Evolutionary conservation across 2,113 vertebrate species (phyloP), one percentile per base, ranked within the genome.

Genomic region (Alethe diademata): DNA sequence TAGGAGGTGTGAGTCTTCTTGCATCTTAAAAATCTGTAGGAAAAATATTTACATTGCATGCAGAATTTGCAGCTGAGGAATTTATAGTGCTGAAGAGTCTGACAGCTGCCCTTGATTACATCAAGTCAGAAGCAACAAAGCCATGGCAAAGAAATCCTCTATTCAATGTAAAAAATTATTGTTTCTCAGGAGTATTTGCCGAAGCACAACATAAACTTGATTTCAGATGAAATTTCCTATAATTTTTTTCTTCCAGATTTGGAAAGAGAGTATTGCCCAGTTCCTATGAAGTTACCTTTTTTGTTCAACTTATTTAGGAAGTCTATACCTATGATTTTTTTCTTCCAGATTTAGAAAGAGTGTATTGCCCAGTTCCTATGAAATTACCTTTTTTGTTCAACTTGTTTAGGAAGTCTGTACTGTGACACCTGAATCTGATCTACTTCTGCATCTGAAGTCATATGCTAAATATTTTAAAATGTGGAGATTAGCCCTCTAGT

Each of bases 211-310:
- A 62, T 12, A 20, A 88, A 51, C 1, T 8, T 43, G 7, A 58
- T 72, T 72, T 36, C 10, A 54, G 4, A 54, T 33, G 4, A 54
- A 67, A 35, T 4, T 50, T 75, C 10, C 8, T 42, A 4, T 12
- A 2, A 3, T 22, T 25, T 48, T n/a, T 31, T 36, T 19, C 33
- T 51, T 20, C 14, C 19, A 43, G 5, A 35, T 56, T 70, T 47
- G 40, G 31, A 56, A 69, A 40, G 33, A 26, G 1, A 2, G 13
- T 8, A 13, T 20, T 76, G 3, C 1, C 5, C 1, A 38, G 2
- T 47, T 73, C 28, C 22, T 36, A 3, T 28, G 19, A 84, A 65
- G 66, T 33, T 33, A 26, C 2, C 2, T 16, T 60, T 72, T 29
- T 5, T 38, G 5, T 69, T 81, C 12, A 36, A 24, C 42, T 42